Evolutionary conservation across 2,888 invertebrate species (phyloP).

Genomic region (Vannuccia rotundouncinata): DNA sequence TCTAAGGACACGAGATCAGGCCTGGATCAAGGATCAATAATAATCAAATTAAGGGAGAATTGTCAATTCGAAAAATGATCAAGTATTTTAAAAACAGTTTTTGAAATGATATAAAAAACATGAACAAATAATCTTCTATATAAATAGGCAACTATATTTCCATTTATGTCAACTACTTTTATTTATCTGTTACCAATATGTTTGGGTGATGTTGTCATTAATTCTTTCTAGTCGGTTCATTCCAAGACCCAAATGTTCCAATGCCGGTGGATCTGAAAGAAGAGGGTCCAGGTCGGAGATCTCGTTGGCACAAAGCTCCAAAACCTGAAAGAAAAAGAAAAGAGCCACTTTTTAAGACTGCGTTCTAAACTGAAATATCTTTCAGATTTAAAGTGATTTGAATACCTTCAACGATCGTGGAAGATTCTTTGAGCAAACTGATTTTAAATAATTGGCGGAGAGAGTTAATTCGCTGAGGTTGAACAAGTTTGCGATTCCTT

Average conservation of each 20-base stretch:
- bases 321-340: slow-evolving; percentile 44
- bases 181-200: slow-evolving; percentile 52
- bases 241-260: slow-evolving; percentile 52
- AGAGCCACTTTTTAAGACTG: neutral
- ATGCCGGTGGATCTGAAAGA: slow-evolving; percentile 46
- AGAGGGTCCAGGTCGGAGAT: slow-evolving; percentile 49
- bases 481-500: slow-evolving; percentile 46
- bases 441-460: slow-evolving; percentile 49
- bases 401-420: slow-evolving; percentile 50
- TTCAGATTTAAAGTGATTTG: too few relatives aligned
- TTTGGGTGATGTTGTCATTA: slow-evolving; percentile 50
- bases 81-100: too few relatives aligned
- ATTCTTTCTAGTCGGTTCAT: slow-evolving; percentile 48
- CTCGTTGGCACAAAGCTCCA: slow-evolving; percentile 53
- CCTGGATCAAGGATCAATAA: slow-evolving; percentile 43
- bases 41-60: too few relatives aligned
- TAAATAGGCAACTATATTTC: too few relatives aligned
- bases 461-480: slow-evolving; percentile 52
- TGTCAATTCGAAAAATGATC: too few relatives aligned
- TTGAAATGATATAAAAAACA: too few relatives aligned
- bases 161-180: too few relatives aligned
- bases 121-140: too few relatives aligned
- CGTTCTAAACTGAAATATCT: too few relatives aligned
- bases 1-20: slow-evolving; percentile 52
- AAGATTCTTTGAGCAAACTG: slow-evolving; percentile 48